phyloP scores from a whole-genome alignment of 1,140 invertebrate species.

The Drepana arcuata region DNA sequence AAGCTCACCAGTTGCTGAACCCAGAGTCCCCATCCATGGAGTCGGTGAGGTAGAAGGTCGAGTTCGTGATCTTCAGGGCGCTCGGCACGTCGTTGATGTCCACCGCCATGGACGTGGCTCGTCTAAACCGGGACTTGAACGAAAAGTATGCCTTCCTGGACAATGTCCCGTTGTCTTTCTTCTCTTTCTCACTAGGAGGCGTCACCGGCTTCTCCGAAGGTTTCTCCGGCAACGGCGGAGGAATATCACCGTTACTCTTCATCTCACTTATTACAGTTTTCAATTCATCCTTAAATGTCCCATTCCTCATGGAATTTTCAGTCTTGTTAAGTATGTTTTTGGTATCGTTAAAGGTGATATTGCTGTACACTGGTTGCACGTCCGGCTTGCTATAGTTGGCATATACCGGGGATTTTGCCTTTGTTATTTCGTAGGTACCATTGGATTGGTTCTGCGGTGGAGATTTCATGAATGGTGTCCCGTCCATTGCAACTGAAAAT shows the following conservation, averaged over 20 bases:
- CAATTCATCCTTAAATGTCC: constrained; percentile 45
- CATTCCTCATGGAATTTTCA: constrained; percentile 35
- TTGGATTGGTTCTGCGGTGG: constrained; percentile 19
- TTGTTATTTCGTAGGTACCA: constrained; percentile 35
- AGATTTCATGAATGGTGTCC: constrained; percentile 39
- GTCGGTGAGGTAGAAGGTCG: constrained; percentile 78
- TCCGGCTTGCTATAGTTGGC: constrained; percentile 45
- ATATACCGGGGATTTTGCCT: constrained; percentile 44
- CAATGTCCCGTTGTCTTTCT: constrained; percentile 54
- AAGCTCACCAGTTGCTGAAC: constrained; percentile 63
- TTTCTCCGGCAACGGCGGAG: constrained; percentile 42
- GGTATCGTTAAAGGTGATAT: constrained; percentile 43
- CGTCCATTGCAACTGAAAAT: constrained; percentile 55
- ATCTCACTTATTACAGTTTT: constrained; percentile 45
- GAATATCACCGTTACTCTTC: constrained; percentile 38
- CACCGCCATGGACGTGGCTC: constrained; percentile 59
- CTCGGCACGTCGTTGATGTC: constrained; percentile 55
- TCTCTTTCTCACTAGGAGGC: constrained; percentile 32
- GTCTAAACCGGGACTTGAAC: constrained; percentile 71
- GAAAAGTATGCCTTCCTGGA: constrained; percentile 68
- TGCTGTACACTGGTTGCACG: constrained; percentile 36
- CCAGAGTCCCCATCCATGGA: constrained; percentile 74
- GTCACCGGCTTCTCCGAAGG: constrained; percentile 35
- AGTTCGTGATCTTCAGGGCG: constrained; percentile 70
- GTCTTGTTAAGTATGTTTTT: constrained; percentile 31